These are phyloP conservation scores for Nanorana parkeri DNA, from an alignment of 2,113 vertebrate species.

Conservation along the genomic window DNA sequence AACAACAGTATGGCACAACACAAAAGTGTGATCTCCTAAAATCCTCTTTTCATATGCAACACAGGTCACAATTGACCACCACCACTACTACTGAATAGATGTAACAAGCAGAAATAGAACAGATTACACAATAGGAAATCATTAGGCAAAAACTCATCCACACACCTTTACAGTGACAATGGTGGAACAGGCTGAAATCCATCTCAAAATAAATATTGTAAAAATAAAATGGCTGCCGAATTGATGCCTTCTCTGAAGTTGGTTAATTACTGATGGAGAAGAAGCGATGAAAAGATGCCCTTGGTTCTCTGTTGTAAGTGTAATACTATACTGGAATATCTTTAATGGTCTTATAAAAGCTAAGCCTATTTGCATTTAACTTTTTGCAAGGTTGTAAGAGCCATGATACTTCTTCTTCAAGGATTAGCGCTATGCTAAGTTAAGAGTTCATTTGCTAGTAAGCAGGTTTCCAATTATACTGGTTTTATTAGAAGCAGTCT, in stretches of 20 bases:
- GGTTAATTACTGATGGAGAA: slow-evolving; percentile 10
- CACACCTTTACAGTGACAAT: neutral
- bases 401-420: neutral
- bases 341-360: slow-evolving; percentile 14
- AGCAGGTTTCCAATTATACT: slow-evolving; percentile 2
- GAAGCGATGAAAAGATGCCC: slow-evolving; percentile 11
- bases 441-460: slow-evolving; percentile 14
- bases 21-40: slow-evolving; percentile 2
- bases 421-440: slow-evolving; percentile 16
- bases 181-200: neutral
- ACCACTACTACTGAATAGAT: neutral
- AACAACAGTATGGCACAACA: neutral
- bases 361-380: slow-evolving; percentile 21
- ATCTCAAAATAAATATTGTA: slow-evolving; percentile 24
- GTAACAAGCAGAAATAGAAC: slow-evolving; percentile 9
- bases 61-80: slow-evolving; percentile 1
- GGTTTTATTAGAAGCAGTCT: neutral
- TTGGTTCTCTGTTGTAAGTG: slow-evolving; percentile 18
- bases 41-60: neutral
- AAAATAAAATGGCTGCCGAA: slow-evolving; percentile 2
- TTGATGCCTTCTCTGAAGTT: slow-evolving; percentile 7
- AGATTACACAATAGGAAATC: neutral
- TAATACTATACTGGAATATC: neutral
- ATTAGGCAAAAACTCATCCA: slow-evolving; percentile 4
- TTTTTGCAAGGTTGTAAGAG: slow-evolving; percentile 1